Percentiles rank a stretch among this genome's conserved stretches.
Evolutionary conservation across 1,140 invertebrate species (phyloP).

Genomic region (Diorhabda sublineata): DNA sequence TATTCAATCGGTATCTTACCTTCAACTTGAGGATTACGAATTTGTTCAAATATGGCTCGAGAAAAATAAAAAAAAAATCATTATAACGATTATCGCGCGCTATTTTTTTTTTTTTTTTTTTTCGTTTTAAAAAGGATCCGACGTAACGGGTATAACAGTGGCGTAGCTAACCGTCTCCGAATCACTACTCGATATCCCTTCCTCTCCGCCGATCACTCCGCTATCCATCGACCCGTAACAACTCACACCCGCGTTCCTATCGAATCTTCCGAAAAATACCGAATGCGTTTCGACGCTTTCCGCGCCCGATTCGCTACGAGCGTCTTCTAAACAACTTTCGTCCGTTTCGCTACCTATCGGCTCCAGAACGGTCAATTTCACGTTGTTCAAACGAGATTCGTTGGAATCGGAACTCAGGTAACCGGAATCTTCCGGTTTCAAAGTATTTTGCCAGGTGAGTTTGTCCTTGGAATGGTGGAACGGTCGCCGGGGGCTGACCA

Average conservation of each 20-base stretch:
- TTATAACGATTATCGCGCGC: too few relatives aligned
- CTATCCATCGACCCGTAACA: conserved; percentile 26
- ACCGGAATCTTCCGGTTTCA: conserved; percentile 60
- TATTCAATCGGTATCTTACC: too few relatives aligned
- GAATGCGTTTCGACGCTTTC: conserved; percentile 81
- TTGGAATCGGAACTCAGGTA: conserved; percentile 75
- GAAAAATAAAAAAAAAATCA: too few relatives aligned
- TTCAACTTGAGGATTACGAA: too few relatives aligned
- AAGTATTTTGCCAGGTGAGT: conserved; percentile 22
- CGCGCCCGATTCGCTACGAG: conserved; percentile 76
- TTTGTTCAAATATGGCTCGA: too few relatives aligned
- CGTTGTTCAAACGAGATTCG: conserved; percentile 43
- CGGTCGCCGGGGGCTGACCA: background rate
- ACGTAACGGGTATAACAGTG: conserved; percentile 44
- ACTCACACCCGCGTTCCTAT: conserved; percentile 39
- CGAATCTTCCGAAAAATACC: conserved; percentile 67
- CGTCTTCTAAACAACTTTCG: conserved; percentile 63
- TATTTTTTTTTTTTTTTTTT: too few relatives aligned
- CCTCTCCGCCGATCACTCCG: conserved; percentile 27
- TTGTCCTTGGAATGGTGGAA: conserved; percentile 4
- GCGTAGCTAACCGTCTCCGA: conserved; percentile 52
- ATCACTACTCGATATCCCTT: conserved; percentile 42
- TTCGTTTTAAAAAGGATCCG: background rate
- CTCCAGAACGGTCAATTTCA: background rate
- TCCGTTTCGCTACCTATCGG: conserved; percentile 65